Conservation (phyloP, 2,888 invertebrate genomes). For the Empis livida region DNA sequence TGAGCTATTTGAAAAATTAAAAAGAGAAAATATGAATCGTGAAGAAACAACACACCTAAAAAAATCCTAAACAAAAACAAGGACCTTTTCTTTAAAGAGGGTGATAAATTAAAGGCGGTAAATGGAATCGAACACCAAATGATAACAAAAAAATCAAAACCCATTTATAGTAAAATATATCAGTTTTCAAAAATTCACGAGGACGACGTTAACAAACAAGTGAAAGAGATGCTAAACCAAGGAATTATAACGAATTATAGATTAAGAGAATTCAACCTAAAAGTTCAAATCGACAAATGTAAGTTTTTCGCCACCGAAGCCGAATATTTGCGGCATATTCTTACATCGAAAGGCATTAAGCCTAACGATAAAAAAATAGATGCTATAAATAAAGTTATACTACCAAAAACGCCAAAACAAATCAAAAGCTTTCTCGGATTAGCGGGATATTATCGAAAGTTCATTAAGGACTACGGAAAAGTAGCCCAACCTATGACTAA, state of each 20-base stretch:
- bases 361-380: conserved; percentile 7
- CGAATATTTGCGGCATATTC: conserved; percentile 6
- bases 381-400: conserved; percentile 2
- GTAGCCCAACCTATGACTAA: conserved; percentile 5
- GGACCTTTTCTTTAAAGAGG: conserved; percentile 4
- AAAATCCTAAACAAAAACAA: not conserved
- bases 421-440: conserved; percentile 8
- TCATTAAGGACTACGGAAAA: conserved; percentile 7
- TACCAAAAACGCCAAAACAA: conserved; percentile 6
- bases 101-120: conserved; percentile 1
- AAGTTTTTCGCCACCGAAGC: conserved; percentile 6
- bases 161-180: not conserved
- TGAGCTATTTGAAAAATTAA: not conserved
- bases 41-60: conserved; percentile 3
- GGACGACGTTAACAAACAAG: conserved; percentile 2
- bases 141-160: not conserved
- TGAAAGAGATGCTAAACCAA: conserved; percentile 4
- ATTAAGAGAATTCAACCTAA: conserved; percentile 4
- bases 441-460: conserved; percentile 7
- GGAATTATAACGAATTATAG: conserved; percentile 4
- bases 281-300: conserved; percentile 8
- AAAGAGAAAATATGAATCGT: conserved; percentile 2
- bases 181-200: not conserved
- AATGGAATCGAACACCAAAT: conserved; percentile 2
- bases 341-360: conserved; percentile 4